phyloP scores from a whole-genome alignment of 2,113 vertebrate genomes.

The Odobenus rosmarus region DNA sequence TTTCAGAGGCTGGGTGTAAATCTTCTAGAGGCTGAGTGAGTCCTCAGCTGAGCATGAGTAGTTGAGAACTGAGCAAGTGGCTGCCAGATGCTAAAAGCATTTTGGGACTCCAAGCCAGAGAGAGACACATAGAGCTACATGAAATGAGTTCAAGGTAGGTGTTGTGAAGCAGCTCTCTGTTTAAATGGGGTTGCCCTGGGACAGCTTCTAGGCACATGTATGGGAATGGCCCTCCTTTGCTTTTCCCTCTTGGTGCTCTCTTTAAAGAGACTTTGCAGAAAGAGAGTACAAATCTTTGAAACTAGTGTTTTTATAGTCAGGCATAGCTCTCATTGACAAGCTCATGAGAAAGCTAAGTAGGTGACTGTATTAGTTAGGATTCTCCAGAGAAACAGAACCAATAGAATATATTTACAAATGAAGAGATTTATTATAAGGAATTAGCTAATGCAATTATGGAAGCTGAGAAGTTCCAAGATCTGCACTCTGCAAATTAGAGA shows the following conservation, averaged over 20 bases:
- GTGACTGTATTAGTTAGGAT: background rate
- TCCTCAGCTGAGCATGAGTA: background rate
- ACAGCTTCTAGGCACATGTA: background rate
- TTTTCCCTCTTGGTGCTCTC: background rate
- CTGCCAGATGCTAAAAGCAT: conserved; percentile 75
- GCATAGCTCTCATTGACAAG: background rate
- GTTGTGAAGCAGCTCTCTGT: background rate
- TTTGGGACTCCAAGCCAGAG: conserved; percentile 60
- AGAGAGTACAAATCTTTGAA: background rate
- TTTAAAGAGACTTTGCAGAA: background rate
- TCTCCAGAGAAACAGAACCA: conserved; percentile 37
- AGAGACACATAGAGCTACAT: background rate
- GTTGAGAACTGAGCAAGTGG: background rate
- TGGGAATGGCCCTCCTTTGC: background rate
- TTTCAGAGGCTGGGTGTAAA: background rate
- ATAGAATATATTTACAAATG: background rate
- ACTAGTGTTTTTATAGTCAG: background rate
- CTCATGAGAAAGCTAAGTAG: background rate
- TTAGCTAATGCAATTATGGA: background rate
- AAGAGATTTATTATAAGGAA: background rate
- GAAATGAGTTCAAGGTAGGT: background rate
- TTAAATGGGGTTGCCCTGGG: background rate
- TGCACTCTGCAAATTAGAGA: background rate
- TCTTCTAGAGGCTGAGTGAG: background rate
- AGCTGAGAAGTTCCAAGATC: background rate